Evolutionary conservation across 2,797 vertebrate genomes (phyloP).

Genomic region (Micromesistius poutassou): DNA sequence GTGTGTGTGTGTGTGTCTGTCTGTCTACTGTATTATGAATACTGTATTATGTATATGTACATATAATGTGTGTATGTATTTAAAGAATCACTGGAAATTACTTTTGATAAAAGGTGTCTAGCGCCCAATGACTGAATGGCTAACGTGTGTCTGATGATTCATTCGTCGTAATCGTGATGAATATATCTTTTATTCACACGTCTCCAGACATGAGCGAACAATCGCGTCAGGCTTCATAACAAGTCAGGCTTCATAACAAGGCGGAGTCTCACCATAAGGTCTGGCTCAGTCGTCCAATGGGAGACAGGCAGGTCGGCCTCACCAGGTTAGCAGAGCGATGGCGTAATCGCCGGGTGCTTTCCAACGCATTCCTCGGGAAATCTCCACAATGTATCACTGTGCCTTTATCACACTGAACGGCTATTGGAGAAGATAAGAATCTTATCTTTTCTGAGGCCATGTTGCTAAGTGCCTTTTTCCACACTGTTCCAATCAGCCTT

Average conservation of each 20-base stretch:
- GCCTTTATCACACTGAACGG: background rate
- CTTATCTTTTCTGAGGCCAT: background rate
- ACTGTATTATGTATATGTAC: too few relatives aligned
- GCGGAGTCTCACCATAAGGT: constrained; percentile 58
- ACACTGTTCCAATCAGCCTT: background rate
- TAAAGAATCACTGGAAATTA: background rate
- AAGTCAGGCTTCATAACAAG: constrained; percentile 23
- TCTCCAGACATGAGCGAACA: constrained; percentile 15
- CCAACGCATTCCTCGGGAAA: constrained; percentile 17
- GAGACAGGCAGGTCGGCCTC: constrained; percentile 53
- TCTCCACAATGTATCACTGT: background rate
- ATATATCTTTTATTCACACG: background rate
- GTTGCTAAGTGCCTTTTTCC: background rate
- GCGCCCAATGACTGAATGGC: background rate
- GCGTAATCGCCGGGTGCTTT: constrained; percentile 36
- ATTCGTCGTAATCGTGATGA: background rate
- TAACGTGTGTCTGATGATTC: background rate
- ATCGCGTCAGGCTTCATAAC: constrained; percentile 15
- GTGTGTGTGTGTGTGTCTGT: too few relatives aligned
- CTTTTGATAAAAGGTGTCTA: background rate
- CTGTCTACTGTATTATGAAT: too few relatives aligned
- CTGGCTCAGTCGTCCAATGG: constrained; percentile 43
- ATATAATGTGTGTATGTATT: too few relatives aligned
- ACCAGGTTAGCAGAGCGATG: constrained; percentile 40
- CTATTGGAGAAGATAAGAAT: background rate